Evolutionary conservation across 2,888 invertebrate species (phyloP), one percentile per base, ranked within the genome.

Genomic region (Tinea trinotella): DNA sequence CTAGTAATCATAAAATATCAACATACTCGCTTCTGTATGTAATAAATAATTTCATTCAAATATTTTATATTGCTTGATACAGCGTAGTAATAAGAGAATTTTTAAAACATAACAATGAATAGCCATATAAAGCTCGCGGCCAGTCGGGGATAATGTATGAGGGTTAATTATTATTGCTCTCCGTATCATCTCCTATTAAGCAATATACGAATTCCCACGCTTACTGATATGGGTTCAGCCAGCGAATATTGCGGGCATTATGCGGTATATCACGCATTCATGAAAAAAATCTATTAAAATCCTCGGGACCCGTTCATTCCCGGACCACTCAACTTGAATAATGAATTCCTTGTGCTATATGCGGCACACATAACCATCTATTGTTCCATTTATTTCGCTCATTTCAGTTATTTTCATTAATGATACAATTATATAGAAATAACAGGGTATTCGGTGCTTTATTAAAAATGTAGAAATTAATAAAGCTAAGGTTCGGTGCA

Each of bases 311-410:
- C 64, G 64, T 18, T 30, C 66, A 61, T 68, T 64, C 65, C 67
- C 65, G 64, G 62, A 61, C 61, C 63, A 64, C 69, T 70, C 61
- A 62, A 61, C 61, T 59, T 76, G 74, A 77, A 78, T 77, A 76
- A 78, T 77, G 66, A 69, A 79, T 70, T 66, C 62, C 59, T 60
- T 40, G 40, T 40, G 40, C 40, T 40, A 40, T 40, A 12, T 40
- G 12, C 40, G 12, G 3, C 5, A n/a, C 64, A 60, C 62, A 24
- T 52, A 52, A 64, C 67, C 70, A 53, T 64, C 67, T 70, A 70
- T 71, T 68, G 69, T 64, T 64, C 68, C 66, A 64, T 73, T 76
- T 75, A 75, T 77, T 74, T 71, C 70, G 19, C 18, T 18, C 10
- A 18, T 13, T 40, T 40, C 10, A 40, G 12, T 40, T 12, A 5